A percentile compares a stretch with the other conserved stretches of the same genome.
phyloP scores from a whole-genome alignment of 2,797 vertebrate genomes.

The Tolypeutes matacus region DNA sequence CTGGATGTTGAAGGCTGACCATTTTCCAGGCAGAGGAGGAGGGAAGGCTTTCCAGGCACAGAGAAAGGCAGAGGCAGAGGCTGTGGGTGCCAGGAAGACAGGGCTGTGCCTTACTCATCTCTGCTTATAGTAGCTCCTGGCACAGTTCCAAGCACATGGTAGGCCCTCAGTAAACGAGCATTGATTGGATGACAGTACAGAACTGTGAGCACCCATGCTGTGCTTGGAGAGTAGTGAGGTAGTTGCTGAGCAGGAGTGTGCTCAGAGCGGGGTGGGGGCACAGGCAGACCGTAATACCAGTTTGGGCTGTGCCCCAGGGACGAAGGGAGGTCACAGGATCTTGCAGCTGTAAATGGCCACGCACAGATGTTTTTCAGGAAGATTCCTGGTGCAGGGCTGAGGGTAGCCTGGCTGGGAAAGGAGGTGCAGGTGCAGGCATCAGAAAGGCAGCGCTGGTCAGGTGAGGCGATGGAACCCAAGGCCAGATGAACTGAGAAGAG shows the following conservation, averaged over 20 bases:
- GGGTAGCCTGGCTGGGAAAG: neutral
- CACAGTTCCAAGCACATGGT: neutral
- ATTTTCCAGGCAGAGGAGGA: slow-evolving; percentile 23
- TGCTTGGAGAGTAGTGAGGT: neutral
- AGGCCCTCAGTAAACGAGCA: no score
- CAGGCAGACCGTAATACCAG: neutral
- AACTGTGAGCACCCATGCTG: neutral
- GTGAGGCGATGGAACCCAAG: neutral
- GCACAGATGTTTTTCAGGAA: neutral
- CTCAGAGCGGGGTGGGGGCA: rapidly evolving
- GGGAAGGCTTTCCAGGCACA: neutral
- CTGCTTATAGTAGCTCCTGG: neutral
- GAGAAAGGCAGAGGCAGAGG: neutral
- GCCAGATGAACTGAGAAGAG: neutral
- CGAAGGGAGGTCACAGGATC: neutral
- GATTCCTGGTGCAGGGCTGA: neutral
- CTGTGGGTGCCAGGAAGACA: neutral
- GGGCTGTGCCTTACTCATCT: neutral
- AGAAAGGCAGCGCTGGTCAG: neutral
- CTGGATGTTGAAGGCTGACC: neutral
- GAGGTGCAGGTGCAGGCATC: neutral
- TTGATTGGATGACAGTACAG: neutral
- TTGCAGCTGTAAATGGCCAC: neutral
- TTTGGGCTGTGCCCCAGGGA: neutral
- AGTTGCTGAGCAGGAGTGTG: neutral